Base-by-base conservation (phyloP, 2,113 vertebrate species). In the Anhinga rufa region DNA sequence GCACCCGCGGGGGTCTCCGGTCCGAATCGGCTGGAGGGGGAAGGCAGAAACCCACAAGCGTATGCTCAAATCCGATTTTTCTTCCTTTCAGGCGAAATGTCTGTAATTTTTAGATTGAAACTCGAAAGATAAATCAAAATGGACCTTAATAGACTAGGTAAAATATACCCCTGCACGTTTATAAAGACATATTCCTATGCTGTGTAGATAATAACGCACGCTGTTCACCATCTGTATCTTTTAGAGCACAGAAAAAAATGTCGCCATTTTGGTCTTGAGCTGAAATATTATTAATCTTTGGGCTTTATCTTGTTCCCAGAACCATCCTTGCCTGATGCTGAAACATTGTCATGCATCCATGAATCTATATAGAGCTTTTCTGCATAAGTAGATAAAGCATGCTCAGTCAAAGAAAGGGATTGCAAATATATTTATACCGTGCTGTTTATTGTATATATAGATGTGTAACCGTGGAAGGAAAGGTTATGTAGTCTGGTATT, bases 221-320 rank as follows among this genome's bases (percentile, higher is more conserved):
- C 72, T 93, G 92, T 91, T 97, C 93, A 91, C 91, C 94, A 88
- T 95, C 72, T 97, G 90, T 97, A 94, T 96, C 95, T 97, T 93
- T 95, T 96, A 94, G 81, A 95, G 87, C 90, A n/a, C 82, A 90
- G 95, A 90, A 95, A 91, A 96, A 98, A 97, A 94, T 96, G 97
- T 98, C 98, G 97, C 97, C 98, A 98, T 98, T 98, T 98, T 98
- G 97, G 97, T 97, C 92, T 90, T 96, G 80, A 82, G 96, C 95
- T 95, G 96, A 97, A 98, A 98, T 97, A 97, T 97, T 92, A 96
- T 96, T 95, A 95, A 96, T 97, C 94, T 94, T 76, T 72, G 93
- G 95, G 88, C 86, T 95, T 95, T 97, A 68, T 93, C 96, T 93
- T 68, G 83, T 72, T 80, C 85, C 60, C 60, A 97, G 93, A 95